Evolutionary conservation across 2,888 invertebrate genomes (phyloP), one percentile per base, ranked within the genome.

Genomic region (Calameuta idolon): DNA sequence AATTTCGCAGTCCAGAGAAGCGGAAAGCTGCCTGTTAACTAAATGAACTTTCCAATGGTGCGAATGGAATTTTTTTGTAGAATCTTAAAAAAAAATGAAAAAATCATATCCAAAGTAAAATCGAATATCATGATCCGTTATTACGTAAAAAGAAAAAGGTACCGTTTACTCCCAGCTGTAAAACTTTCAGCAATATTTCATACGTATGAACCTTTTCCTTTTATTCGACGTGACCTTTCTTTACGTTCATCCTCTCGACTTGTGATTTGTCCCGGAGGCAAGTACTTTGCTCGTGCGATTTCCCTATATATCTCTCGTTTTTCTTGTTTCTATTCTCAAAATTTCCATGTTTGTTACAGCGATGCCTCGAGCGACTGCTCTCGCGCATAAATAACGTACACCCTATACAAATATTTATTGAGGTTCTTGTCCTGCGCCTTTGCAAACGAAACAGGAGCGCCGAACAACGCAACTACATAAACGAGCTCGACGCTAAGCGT

Each of bases 1-100:
- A 89, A 89, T 89, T 87, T 89, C 86, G 87, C 85, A 86, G 87
- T 71, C 71, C 71, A 55, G 55, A 23, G 55, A 55, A 55, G 55
- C 23, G 9, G 55, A 55, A 55, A 55, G 55, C 55, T 23, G 23
- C 55, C 9, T 23, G 23, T 55, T 55, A 55, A 23, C 55, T 55
- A 23, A 55, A 55, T 55, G 55, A 55, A 55, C 23, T 23, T 55
- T 55, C 2, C 5, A 23, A 15, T 55, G 23, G 9, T 23, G 23
- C 15, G 2, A 55, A 55, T 55, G 15, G 23, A 55, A 55, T 55
- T 55, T 55, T 55, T 9, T 55, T 23, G 23, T 23, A 23, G 9
- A 15, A 40, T 9, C 23, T 55, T 5, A 40, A 4, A 55, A 23
- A 55, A 55, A 23, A 4, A 40, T 15, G 9, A 2, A 23, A 23